These are phyloP conservation scores for Dicaeum eximium DNA, from an alignment of 2,113 vertebrate genomes.

Conservation along the genomic window DNA sequence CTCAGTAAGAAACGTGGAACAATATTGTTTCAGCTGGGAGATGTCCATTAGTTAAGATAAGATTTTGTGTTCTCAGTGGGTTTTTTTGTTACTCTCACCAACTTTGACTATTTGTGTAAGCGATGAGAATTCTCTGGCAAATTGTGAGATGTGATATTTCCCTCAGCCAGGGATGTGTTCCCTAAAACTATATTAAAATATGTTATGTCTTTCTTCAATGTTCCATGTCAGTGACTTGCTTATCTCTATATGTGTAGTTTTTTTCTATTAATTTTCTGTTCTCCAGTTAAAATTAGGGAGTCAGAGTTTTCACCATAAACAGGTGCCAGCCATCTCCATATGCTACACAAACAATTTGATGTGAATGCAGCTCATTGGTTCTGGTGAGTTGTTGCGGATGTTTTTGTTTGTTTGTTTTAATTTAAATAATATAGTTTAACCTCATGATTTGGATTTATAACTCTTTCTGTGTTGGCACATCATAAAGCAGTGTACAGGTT, in stretches of 20 bases:
- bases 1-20: background rate
- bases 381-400: background rate
- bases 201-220: background rate
- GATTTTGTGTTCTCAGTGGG: background rate
- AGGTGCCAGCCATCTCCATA: background rate
- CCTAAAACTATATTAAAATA: background rate
- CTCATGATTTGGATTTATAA: no score
- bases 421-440: background rate
- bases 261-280: background rate
- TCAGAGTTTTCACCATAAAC: background rate
- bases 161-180: background rate
- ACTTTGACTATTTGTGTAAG: background rate
- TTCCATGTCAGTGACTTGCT: background rate
- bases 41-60: background rate
- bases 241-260: background rate
- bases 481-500: fast-evolving
- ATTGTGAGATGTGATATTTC: background rate
- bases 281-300: background rate
- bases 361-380: background rate
- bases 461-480: background rate
- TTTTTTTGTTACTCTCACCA: background rate
- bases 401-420: background rate
- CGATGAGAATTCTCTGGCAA: background rate
- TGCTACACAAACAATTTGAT: background rate
- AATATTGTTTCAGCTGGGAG: background rate